Percentiles rank a stretch among this genome's conserved stretches.
phyloP scores from a whole-genome alignment of 2,797 vertebrate genomes.

The Aythya fuligula region DNA sequence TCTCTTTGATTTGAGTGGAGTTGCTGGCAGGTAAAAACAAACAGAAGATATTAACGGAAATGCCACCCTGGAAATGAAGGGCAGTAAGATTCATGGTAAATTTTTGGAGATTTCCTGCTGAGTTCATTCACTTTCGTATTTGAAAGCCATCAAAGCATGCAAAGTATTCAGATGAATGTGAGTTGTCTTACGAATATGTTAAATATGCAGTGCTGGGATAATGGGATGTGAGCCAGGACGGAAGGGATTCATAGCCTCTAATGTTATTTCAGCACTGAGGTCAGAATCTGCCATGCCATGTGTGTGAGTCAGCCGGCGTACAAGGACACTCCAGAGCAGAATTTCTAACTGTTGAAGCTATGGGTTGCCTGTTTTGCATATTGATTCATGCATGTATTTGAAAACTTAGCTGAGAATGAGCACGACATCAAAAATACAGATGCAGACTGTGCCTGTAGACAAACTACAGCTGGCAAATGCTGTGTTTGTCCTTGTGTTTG shows the following conservation, averaged over 20 bases:
- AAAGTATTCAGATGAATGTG: neutral
- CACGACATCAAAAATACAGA: neutral
- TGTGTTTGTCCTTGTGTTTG: neutral
- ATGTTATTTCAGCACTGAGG: neutral
- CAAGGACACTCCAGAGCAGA: neutral
- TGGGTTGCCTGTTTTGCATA: neutral
- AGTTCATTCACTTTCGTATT: neutral
- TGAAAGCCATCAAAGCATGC: neutral
- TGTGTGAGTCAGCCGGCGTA: neutral
- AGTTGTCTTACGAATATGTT: neutral
- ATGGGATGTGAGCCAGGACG: neutral
- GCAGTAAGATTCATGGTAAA: neutral
- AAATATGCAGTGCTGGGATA: neutral
- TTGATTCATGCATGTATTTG: neutral
- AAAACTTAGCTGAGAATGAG: neutral
- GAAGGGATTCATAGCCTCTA: neutral
- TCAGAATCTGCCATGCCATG: rapidly evolving
- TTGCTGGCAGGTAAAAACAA: neutral
- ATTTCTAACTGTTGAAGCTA: neutral
- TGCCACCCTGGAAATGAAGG: neutral
- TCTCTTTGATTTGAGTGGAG: neutral
- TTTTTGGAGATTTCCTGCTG: neutral
- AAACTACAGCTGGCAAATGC: neutral
- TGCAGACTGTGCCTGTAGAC: neutral
- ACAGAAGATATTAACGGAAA: neutral